Conservation (phyloP, 2,888 invertebrate genomes). For the Agriopis aurantiaria region DNA sequence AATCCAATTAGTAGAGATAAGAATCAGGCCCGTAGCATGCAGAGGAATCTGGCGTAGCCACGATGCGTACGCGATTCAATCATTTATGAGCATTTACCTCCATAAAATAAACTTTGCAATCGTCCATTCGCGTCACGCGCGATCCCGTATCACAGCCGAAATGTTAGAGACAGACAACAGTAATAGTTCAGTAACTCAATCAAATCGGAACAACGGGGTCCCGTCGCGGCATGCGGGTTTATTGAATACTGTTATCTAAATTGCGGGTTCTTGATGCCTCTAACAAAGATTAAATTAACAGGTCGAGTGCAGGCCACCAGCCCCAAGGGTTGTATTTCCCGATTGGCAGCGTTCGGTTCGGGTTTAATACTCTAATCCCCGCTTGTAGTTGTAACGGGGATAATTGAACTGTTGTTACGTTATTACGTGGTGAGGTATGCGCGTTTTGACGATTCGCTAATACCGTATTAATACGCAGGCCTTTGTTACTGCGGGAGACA, state of each 20-base stretch:
- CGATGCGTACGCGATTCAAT: slow-evolving; percentile 47
- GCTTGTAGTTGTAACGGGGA: slow-evolving; percentile 72
- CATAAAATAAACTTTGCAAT: slow-evolving; percentile 55
- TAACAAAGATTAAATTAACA: slow-evolving; percentile 81
- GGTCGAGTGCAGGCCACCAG: slow-evolving; percentile 66
- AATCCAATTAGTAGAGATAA: background rate
- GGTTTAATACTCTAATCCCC: slow-evolving; percentile 71
- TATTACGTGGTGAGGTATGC: slow-evolving; percentile 38
- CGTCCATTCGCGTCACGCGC: slow-evolving; percentile 57
- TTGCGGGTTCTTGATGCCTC: slow-evolving; percentile 76
- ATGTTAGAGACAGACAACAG: slow-evolving; percentile 58
- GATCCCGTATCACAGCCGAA: slow-evolving; percentile 52
- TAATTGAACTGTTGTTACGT: slow-evolving; percentile 74
- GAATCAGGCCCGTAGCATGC: slow-evolving; percentile 6
- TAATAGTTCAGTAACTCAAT: slow-evolving; percentile 78
- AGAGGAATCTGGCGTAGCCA: slow-evolving; percentile 37
- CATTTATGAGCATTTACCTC: slow-evolving; percentile 54
- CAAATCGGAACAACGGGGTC: slow-evolving; percentile 70
- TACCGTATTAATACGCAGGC: slow-evolving; percentile 35
- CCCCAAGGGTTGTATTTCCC: slow-evolving; percentile 64
- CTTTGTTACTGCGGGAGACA: slow-evolving; percentile 33
- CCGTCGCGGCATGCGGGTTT: slow-evolving; percentile 71
- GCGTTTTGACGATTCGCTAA: slow-evolving; percentile 41
- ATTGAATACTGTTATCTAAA: slow-evolving; percentile 83
- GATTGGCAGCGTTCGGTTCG: slow-evolving; percentile 60